A percentile compares a stretch with the other conserved stretches of the same genome.
Conservation (phyloP, 2,113 vertebrate species). For the Noturus placidus region DNA sequence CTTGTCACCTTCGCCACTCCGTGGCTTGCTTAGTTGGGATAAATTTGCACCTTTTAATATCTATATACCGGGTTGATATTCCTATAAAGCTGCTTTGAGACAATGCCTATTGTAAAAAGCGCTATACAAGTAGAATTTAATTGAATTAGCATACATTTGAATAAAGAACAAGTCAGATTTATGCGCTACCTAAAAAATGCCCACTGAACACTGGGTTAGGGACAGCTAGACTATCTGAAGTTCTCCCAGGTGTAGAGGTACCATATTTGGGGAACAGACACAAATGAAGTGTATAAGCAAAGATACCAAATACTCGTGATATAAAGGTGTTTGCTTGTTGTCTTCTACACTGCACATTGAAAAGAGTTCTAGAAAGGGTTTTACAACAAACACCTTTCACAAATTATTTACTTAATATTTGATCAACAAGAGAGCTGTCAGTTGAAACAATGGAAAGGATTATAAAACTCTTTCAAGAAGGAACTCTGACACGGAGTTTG, state of each 20-base stretch:
- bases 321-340: background rate
- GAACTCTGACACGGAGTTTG: no score
- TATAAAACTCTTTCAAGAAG: no score
- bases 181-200: no score
- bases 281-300: background rate
- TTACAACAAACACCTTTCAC: background rate
- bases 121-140: no score
- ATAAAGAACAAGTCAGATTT: background rate
- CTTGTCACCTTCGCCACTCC: no score
- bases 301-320: background rate
- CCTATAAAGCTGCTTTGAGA: no score
- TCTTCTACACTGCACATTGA: background rate
- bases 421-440: background rate
- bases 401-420: background rate
- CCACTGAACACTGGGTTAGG: background rate
- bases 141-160: constrained; percentile 54
- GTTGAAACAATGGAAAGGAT: no score
- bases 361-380: background rate
- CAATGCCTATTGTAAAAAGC: no score
- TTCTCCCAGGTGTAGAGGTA: background rate
- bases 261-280: background rate
- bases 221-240: background rate
- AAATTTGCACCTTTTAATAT: no score
- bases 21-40: no score
- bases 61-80: no score